A percentile compares a stretch with the other conserved stretches of the same genome.
Conservation (phyloP, 2,113 vertebrate genomes). For the Drymodes brunneopygia region DNA sequence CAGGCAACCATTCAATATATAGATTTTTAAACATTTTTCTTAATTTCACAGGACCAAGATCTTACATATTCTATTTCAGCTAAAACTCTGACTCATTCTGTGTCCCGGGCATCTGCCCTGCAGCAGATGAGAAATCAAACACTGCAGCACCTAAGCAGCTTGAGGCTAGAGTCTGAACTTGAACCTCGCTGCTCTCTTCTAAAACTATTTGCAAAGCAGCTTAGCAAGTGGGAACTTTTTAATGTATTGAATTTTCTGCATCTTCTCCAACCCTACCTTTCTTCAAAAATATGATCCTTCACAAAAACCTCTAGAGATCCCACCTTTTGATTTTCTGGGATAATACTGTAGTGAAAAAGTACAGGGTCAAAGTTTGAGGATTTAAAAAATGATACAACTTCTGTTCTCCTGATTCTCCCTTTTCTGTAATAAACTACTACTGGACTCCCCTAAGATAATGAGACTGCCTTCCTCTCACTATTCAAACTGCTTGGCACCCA, state of each 20-base stretch:
- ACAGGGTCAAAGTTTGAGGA: conserved; percentile 32
- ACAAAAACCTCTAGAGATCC: conserved; percentile 4
- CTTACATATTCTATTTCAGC: neutral
- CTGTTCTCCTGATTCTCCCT: neutral
- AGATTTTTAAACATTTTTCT: neutral
- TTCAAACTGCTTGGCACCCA: conserved; percentile 17
- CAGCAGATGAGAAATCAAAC: neutral
- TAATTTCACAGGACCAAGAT: neutral
- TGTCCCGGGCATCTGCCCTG: neutral
- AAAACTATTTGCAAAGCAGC: neutral
- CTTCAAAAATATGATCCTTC: conserved; percentile 29
- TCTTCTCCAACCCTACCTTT: neutral
- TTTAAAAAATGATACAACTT: conserved; percentile 42
- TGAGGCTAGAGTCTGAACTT: neutral
- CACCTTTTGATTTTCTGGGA: conserved; percentile 53
- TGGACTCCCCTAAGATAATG: neutral
- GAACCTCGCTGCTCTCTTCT: neutral
- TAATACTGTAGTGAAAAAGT: conserved; percentile 15
- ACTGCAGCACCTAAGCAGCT: neutral
- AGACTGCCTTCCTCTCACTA: neutral
- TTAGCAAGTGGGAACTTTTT: neutral
- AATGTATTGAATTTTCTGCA: neutral
- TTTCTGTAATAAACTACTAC: conserved; percentile 51
- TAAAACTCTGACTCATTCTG: neutral
- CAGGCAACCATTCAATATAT: neutral